Conservation (phyloP, 2,888 invertebrate genomes). For the Yponomeuta malinellus region DNA sequence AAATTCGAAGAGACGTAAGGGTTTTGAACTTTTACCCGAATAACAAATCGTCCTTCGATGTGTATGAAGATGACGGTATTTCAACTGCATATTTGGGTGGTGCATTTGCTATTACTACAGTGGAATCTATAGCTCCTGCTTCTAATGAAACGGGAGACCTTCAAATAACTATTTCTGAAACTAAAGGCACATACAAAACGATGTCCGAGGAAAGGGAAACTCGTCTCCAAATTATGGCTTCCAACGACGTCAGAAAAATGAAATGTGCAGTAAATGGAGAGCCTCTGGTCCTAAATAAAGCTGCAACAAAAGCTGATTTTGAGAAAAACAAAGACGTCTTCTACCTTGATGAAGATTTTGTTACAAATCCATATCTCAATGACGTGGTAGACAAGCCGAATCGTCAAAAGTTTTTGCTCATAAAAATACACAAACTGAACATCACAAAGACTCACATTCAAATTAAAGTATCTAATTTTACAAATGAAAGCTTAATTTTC, state of each 20-base stretch:
- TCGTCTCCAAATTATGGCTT: conserved; percentile 48
- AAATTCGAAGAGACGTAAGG: conserved; percentile 48
- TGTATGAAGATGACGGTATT: conserved; percentile 65
- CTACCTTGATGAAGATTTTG: conserved; percentile 42
- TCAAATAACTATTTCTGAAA: conserved; percentile 44
- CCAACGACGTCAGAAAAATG: conserved; percentile 35
- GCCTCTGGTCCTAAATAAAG: conserved; percentile 35
- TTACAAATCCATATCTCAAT: conserved; percentile 47
- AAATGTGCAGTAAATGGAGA: conserved; percentile 46
- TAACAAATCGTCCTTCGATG: conserved; percentile 37
- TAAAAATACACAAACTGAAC: conserved; percentile 49
- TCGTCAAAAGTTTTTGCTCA: conserved; percentile 43
- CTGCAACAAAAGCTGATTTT: conserved; percentile 42
- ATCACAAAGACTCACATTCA: conserved; percentile 44
- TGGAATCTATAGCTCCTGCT: conserved; percentile 34
- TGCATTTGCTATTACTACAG: conserved; percentile 41
- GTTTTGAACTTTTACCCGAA: conserved; percentile 54
- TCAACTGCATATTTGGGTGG: conserved; percentile 45
- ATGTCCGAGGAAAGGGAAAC: conserved; percentile 49
- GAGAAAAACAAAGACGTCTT: conserved; percentile 40
- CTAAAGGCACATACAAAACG: conserved; percentile 43
- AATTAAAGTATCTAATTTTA: conserved; percentile 47
- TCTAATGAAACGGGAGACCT: conserved; percentile 40
- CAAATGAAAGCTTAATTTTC: conserved; percentile 34
- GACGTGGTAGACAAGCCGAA: conserved; percentile 26